Evolutionary conservation across 2,113 vertebrate genomes (phyloP).

Genomic region (Ardeotis arabs): DNA sequence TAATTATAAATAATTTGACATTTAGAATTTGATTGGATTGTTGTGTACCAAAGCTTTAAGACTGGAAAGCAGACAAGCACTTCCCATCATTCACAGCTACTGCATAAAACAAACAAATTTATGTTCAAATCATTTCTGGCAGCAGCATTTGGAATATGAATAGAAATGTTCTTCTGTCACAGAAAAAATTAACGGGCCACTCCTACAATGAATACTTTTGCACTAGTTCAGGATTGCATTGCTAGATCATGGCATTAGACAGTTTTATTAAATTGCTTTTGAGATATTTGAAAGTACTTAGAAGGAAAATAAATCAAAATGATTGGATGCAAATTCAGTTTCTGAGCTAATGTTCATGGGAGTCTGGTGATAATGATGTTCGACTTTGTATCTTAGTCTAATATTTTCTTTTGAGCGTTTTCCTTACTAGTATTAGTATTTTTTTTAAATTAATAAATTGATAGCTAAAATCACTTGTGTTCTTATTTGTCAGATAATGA

Average conservation of each 20-base stretch:
- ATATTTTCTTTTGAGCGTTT: neutral
- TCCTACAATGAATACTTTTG: neutral
- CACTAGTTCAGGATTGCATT: neutral
- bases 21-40: conserved; percentile 5
- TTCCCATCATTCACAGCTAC: neutral
- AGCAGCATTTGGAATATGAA: neutral
- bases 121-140: neutral
- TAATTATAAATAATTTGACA: conserved; percentile 26
- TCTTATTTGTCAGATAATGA: neutral
- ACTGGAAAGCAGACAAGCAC: neutral
- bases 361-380: neutral
- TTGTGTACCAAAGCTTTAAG: neutral
- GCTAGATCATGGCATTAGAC: neutral
- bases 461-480: neutral
- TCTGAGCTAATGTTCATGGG: neutral
- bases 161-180: neutral
- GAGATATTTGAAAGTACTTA: neutral
- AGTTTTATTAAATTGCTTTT: neutral
- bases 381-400: neutral
- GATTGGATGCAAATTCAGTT: neutral
- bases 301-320: neutral
- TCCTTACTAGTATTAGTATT: neutral
- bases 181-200: neutral
- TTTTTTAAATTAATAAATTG: neutral
- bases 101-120: neutral